Evolutionary conservation across 1,140 invertebrate species (phyloP).

Genomic region (Calephelis nemesis): DNA sequence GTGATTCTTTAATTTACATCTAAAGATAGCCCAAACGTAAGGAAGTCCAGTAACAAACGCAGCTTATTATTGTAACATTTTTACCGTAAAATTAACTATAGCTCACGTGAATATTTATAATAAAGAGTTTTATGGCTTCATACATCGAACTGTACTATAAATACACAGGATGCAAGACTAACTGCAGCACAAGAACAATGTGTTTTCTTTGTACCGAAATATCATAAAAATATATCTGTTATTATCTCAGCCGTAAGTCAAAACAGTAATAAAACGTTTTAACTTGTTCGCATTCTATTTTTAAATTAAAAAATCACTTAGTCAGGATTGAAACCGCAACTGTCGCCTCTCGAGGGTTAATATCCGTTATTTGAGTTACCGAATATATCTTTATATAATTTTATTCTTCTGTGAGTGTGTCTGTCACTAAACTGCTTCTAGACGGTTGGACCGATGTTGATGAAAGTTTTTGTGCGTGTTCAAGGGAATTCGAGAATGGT

Average conservation of each 20-base stretch:
- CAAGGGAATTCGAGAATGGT: no score
- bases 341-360: no score
- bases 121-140: slow-evolving; percentile 55
- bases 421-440: no score
- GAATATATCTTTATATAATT: no score
- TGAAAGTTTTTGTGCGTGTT: no score
- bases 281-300: neutral
- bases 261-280: neutral
- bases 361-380: no score
- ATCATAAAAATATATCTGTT: slow-evolving; percentile 23
- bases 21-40: slow-evolving; percentile 16
- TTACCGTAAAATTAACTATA: slow-evolving; percentile 56
- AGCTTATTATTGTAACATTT: slow-evolving; percentile 49
- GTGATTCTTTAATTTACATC: slow-evolving; percentile 12
- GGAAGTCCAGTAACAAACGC: slow-evolving; percentile 41
- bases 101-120: slow-evolving; percentile 55
- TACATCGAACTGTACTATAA: slow-evolving; percentile 54
- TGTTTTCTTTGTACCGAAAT: slow-evolving; percentile 42
- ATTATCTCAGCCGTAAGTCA: slow-evolving; percentile 14
- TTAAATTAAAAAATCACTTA: no score
- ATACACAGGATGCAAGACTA: slow-evolving; percentile 55
- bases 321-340: no score
- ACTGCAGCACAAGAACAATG: slow-evolving; percentile 38
- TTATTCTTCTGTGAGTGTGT: no score
- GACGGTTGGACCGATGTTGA: no score